Base-by-base conservation (phyloP, 2,888 invertebrate genomes). In the Cheilosia vulpina region DNA sequence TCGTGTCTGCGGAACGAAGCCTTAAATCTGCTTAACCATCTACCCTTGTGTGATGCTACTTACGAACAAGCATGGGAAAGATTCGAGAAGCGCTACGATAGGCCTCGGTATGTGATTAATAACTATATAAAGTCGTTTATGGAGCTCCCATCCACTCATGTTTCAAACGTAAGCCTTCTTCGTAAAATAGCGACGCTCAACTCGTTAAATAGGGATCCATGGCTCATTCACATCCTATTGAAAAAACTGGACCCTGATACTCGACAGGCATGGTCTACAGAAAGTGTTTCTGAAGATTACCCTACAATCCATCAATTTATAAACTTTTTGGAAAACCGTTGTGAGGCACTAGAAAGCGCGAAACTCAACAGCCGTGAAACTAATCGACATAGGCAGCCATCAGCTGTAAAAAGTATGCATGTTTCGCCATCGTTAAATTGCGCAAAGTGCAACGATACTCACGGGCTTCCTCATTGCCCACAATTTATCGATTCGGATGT, bases 51-150 rank as follows among this genome's bases (percentile, higher is more conserved):
- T 43, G 58, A 41, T 21, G 38, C 58, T 2, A 58, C 58, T 9
- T 58, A 58, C 15, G 17, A 17, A 55, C 19, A 31, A 15, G 57
- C 38, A 19, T 34, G 7, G 34, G 34, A 34, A 6, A 38, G n/a
- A 15, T 41, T 58, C 11, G 41, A 41, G 11, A 38, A 21, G 27
- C 27, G 27, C 27, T 58, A 69, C 47, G 13, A 57, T 50, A 24
- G 58, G 11, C 58, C 58, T 15, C 41, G 38, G 58, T 24, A 58
- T 19, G 58, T 21, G 41, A 58, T 58, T 21, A 41, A 9, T 11
- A 21, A 21, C 13, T 58, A 41, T 38, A 58, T 58, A 21, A n/a
- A 41, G 21, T 58, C 58, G 38, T 58, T 58, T 43, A 58, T 58
- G 41, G 58, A 58, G 6, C 41, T 58, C 21, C 58, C 38, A 21